Conservation (phyloP, 2,797 vertebrate genomes). For the Megalops cyprinoides region DNA sequence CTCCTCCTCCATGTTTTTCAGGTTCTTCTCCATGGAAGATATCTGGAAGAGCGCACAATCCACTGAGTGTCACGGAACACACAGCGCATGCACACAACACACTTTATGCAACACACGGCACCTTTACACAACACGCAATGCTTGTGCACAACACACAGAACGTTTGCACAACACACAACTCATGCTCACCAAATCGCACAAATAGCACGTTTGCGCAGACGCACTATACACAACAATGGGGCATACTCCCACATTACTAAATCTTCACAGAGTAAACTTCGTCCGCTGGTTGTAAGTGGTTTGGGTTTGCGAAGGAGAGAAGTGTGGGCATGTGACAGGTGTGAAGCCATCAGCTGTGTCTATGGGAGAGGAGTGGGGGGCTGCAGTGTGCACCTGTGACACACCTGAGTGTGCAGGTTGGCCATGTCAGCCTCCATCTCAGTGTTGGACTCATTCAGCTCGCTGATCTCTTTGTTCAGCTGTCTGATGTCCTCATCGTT, state of each 20-base stretch:
- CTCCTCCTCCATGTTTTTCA: constrained; percentile 95
- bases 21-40: constrained; percentile 95
- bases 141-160: not conserved
- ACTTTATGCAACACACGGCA: not conserved
- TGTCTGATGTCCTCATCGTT: constrained; percentile 98
- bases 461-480: constrained; percentile 95
- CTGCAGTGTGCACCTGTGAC: constrained; percentile 1
- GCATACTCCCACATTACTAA: no score
- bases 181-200: no score
- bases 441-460: constrained; percentile 91
- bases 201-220: no score
- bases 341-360: not conserved
- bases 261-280: no score
- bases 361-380: not conserved
- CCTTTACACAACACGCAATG: not conserved
- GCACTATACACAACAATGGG: no score
- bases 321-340: not conserved
- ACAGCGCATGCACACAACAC: not conserved
- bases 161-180: not conserved
- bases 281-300: no score
- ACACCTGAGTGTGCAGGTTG: constrained; percentile 95
- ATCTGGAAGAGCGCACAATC: constrained; percentile 72
- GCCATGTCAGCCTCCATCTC: constrained; percentile 97
- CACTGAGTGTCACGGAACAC: constrained; percentile 25
- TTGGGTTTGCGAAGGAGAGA: not conserved